These are phyloP conservation scores for Scylla paramamosain DNA, from an alignment of 1,140 invertebrate species.

Conservation along the genomic window DNA sequence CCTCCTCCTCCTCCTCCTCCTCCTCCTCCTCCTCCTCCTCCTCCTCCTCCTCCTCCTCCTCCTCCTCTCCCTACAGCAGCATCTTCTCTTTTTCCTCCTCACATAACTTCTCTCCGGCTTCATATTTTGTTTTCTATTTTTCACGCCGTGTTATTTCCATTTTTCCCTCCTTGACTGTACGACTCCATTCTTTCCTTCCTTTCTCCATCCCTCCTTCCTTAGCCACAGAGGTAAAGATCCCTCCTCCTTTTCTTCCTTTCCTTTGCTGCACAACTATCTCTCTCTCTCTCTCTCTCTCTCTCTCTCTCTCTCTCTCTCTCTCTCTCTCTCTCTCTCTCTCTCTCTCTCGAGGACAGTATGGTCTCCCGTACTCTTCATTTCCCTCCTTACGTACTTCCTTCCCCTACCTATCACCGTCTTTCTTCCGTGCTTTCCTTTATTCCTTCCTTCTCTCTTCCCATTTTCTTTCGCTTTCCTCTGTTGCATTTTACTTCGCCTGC, in stretches of 20 bases:
- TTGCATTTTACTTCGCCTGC: neutral
- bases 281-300: conserved; percentile 30
- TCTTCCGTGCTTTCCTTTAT: neutral
- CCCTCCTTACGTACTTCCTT: neutral
- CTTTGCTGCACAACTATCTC: neutral
- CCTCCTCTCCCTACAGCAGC: neutral
- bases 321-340: neutral
- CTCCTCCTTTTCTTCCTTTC: neutral
- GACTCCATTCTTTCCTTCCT: neutral
- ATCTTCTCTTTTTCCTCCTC: neutral
- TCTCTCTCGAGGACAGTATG: neutral
- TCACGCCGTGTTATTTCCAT: neutral
- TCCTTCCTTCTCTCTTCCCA: neutral
- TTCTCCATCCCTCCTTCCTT: neutral
- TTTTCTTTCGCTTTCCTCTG: neutral
- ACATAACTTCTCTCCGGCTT: neutral
- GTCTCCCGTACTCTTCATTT: neutral
- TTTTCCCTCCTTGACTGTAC: neutral
- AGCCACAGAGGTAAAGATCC: neutral
- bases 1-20: neutral
- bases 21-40: neutral
- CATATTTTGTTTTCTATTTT: conserved; percentile 25
- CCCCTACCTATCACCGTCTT: neutral
- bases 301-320: neutral
- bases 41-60: neutral